Conservation (phyloP, 2,888 invertebrate species). For the Ariolimax columbianus region DNA sequence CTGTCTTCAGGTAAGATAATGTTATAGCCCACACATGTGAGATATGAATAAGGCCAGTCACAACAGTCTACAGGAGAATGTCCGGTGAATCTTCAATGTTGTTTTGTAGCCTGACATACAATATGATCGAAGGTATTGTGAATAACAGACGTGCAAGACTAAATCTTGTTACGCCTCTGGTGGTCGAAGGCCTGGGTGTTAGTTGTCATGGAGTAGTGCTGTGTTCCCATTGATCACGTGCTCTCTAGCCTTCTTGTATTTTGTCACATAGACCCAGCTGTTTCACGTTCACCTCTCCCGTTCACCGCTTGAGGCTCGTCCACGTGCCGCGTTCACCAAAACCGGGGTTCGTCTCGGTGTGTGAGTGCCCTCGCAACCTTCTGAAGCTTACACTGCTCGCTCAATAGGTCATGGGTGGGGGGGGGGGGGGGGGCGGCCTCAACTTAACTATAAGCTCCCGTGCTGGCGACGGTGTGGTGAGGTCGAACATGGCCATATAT, state of each 20-base stretch:
- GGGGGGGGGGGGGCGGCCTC: background rate
- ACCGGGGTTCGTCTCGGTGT: constrained; percentile 23
- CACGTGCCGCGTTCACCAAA: constrained; percentile 18
- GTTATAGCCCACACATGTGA: too few relatives aligned
- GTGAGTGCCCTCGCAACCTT: constrained; percentile 1
- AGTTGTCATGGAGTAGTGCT: background rate
- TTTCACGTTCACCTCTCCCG: constrained; percentile 1
- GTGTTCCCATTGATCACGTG: background rate
- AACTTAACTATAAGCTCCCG: background rate
- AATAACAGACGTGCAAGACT: too few relatives aligned
- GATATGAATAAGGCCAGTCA: too few relatives aligned
- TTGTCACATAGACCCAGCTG: background rate
- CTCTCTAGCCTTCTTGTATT: background rate
- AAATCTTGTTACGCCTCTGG: background rate
- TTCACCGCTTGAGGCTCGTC: background rate
- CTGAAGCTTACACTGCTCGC: constrained; percentile 7
- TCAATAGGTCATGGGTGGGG: background rate
- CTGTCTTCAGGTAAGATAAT: too few relatives aligned
- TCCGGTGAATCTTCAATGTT: too few relatives aligned
- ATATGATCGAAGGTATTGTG: too few relatives aligned
- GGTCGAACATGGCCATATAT: background rate
- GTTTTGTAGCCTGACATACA: too few relatives aligned
- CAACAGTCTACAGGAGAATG: too few relatives aligned
- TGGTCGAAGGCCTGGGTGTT: background rate
- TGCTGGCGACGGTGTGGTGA: background rate